phyloP scores from a whole-genome alignment of 1,140 invertebrate species.

The Cataglyphis hispanica region DNA sequence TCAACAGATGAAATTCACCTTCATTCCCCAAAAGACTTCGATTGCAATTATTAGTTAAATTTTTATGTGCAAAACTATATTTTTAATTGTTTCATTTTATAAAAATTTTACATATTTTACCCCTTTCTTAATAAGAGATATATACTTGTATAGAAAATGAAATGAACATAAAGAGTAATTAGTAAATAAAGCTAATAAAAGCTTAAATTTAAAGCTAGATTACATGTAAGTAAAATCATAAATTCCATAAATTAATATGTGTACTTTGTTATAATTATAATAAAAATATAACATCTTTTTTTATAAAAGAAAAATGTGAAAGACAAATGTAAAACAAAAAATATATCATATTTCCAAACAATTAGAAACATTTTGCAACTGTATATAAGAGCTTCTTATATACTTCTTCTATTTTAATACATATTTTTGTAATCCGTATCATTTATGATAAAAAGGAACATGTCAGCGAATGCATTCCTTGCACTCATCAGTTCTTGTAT shows the following conservation, averaged over 20 bases:
- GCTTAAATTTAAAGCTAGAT: background rate
- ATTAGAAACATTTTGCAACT: too few relatives aligned
- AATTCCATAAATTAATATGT: background rate
- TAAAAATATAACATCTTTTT: background rate
- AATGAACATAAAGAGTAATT: background rate
- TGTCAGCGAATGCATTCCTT: conserved; percentile 40
- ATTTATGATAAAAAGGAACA: background rate
- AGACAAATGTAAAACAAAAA: background rate
- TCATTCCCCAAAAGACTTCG: conserved; percentile 14
- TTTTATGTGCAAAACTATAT: conserved; percentile 23
- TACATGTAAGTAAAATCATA: background rate
- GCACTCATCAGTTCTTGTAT: conserved; percentile 40
- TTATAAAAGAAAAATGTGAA: too few relatives aligned
- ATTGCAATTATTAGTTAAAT: conserved; percentile 48
- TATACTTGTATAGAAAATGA: background rate
- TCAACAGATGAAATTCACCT: conserved; percentile 62
- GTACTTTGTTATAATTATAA: too few relatives aligned
- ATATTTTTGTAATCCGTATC: conserved; percentile 10
- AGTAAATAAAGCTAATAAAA: too few relatives aligned
- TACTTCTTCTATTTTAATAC: too few relatives aligned
- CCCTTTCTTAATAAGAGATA: background rate
- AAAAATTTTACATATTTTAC: background rate
- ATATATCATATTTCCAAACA: background rate
- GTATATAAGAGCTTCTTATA: too few relatives aligned
- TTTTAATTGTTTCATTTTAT: conserved; percentile 14